Conservation (phyloP, 2,797 vertebrate genomes). For the Sarcophilus harrisii region DNA sequence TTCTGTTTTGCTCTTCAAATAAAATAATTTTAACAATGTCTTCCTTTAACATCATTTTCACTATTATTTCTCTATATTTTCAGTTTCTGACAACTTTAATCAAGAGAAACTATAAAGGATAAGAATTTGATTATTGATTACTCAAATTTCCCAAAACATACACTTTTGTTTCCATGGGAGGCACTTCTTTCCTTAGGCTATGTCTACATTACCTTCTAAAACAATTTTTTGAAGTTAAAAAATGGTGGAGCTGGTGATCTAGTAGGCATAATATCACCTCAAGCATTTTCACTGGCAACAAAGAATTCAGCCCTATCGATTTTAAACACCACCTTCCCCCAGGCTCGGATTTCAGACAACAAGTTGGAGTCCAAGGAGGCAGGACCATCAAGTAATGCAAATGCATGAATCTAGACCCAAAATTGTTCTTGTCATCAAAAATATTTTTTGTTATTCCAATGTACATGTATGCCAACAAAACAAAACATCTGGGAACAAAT, state of each 20-base stretch:
- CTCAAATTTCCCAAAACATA: slow-evolving; percentile 32
- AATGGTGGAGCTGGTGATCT: slow-evolving; percentile 17
- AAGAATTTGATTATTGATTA: slow-evolving; percentile 11
- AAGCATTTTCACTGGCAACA: slow-evolving; percentile 30
- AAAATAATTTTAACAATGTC: slow-evolving; percentile 15
- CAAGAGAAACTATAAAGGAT: slow-evolving; percentile 4
- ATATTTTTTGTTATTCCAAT: not conserved
- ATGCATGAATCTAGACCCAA: not conserved
- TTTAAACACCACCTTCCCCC: not conserved
- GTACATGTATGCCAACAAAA: not conserved
- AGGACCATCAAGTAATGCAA: not conserved
- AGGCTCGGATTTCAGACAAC: slow-evolving; percentile 1
- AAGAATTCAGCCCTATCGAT: not conserved
- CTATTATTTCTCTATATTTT: not conserved
- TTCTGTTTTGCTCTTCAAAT: not conserved
- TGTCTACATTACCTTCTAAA: slow-evolving; percentile 9
- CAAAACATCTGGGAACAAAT: not conserved
- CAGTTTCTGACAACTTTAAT: not conserved
- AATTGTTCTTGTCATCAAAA: slow-evolving; percentile 35
- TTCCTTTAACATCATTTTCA: slow-evolving; percentile 48
- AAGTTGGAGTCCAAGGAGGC: not conserved
- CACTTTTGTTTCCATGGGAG: not conserved
- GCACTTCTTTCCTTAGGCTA: not conserved
- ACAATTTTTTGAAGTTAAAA: slow-evolving; percentile 12
- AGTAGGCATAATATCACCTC: not conserved